Percentiles rank a stretch among this genome's conserved stretches.
Evolutionary conservation across 2,113 vertebrate species (phyloP).

Genomic region (Condylura cristata): DNA sequence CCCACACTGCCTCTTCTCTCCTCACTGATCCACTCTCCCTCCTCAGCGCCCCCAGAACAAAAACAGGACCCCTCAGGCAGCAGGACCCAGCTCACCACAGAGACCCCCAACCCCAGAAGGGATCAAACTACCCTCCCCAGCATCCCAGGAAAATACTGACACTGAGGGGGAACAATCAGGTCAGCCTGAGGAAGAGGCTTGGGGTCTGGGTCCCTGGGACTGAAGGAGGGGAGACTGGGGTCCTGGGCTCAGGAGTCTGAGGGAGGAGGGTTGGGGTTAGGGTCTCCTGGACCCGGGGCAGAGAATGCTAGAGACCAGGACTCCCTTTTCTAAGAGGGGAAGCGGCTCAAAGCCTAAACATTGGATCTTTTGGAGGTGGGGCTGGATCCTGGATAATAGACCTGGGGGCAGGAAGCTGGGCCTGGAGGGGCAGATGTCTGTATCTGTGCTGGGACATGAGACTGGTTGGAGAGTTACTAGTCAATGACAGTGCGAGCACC

Average conservation of each 20-base stretch:
- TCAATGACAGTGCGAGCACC: no score
- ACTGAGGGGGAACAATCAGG: slow-evolving; percentile 70
- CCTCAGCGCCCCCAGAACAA: slow-evolving; percentile 38
- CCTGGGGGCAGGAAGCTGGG: not conserved
- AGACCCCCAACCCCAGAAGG: slow-evolving; percentile 35
- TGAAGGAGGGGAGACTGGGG: not conserved
- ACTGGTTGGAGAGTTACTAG: not conserved
- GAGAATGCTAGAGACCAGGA: fast-evolving
- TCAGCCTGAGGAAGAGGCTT: slow-evolving; percentile 47
- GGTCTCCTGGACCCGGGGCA: no score
- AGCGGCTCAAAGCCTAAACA: fast-evolving
- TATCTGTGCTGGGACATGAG: not conserved
- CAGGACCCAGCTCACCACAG: slow-evolving; percentile 51
- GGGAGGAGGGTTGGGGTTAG: not conserved
- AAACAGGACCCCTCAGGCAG: slow-evolving; percentile 56
- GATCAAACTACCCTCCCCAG: slow-evolving; percentile 25
- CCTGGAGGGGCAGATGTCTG: not conserved
- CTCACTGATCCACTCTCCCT: not conserved
- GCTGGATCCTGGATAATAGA: not conserved
- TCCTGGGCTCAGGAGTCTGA: not conserved
- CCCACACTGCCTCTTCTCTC: not conserved
- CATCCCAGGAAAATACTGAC: slow-evolving; percentile 32
- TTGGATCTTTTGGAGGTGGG: not conserved
- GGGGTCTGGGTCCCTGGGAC: not conserved
- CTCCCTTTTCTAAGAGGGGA: not conserved